A percentile compares a stretch with the other conserved stretches of the same genome.
These are phyloP conservation scores for Channa striata DNA, from an alignment of 2,797 vertebrate species.

Conservation along the genomic window DNA sequence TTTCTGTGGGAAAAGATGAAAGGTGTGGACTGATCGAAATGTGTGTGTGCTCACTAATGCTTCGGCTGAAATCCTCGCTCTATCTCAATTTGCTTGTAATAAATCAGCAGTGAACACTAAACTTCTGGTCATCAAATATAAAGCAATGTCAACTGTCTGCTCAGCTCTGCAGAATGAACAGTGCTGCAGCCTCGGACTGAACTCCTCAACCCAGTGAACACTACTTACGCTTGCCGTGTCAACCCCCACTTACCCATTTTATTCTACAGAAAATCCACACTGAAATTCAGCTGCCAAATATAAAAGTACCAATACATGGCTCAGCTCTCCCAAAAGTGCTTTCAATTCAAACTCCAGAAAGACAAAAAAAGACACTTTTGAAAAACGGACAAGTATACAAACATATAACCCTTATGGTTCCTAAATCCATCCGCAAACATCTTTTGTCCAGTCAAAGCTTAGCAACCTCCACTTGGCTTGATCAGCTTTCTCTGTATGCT, in stretches of 20 bases:
- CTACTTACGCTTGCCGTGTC: neutral
- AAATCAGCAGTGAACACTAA: conserved; percentile 36
- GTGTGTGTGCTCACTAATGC: conserved; percentile 6
- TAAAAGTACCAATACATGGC: conserved; percentile 24
- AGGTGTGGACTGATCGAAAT: neutral
- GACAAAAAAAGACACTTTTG: neutral
- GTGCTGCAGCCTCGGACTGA: conserved; percentile 10
- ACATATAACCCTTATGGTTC: neutral
- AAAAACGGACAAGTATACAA: neutral
- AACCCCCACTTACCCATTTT: conserved; percentile 7
- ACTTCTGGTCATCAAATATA: conserved; percentile 48
- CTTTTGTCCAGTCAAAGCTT: neutral
- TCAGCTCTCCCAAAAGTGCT: too few relatives aligned
- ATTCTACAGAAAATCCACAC: conserved; percentile 8
- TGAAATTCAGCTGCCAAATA: conserved; percentile 28
- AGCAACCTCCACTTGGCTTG: too few relatives aligned
- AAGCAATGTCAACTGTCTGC: conserved; percentile 44
- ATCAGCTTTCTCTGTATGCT: too few relatives aligned
- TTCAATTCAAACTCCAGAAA: too few relatives aligned
- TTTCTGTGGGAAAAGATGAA: neutral
- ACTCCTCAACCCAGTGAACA: neutral
- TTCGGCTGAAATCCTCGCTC: conserved; percentile 18
- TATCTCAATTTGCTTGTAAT: conserved; percentile 30
- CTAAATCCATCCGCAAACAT: neutral
- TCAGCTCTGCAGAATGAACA: conserved; percentile 27